phyloP scores from a whole-genome alignment of 2,113 vertebrate species.

The Platysternon megacephalum region DNA sequence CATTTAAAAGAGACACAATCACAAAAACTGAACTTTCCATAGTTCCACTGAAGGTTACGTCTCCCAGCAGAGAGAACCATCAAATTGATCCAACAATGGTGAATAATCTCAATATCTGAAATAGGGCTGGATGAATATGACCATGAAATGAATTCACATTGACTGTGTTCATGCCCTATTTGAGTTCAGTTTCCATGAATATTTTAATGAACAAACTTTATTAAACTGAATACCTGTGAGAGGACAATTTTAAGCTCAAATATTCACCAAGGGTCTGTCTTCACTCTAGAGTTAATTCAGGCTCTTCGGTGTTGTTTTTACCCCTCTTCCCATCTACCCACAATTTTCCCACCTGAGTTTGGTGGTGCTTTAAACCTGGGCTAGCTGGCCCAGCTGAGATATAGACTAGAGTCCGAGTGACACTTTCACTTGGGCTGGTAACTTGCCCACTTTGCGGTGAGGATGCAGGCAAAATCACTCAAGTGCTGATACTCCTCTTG shows the following conservation, averaged over 20 bases:
- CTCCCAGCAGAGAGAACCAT: background rate
- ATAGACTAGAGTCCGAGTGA: accelerated
- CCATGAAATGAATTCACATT: background rate
- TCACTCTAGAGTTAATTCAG: background rate
- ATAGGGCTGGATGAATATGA: background rate
- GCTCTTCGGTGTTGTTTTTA: background rate
- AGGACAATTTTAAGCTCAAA: background rate
- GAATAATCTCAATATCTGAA: background rate
- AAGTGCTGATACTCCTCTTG: background rate
- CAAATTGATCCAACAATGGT: background rate
- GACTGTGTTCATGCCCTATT: background rate
- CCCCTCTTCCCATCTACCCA: background rate
- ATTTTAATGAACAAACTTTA: background rate
- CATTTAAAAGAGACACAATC: background rate
- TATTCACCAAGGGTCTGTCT: background rate
- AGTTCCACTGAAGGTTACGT: background rate
- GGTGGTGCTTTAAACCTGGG: background rate
- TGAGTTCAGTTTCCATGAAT: background rate
- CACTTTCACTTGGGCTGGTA: background rate
- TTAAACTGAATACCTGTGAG: background rate
- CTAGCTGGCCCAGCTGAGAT: background rate
- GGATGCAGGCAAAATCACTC: background rate
- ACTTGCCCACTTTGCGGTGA: background rate
- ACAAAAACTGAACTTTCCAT: background rate
- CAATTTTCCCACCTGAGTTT: background rate